phyloP scores from a whole-genome alignment of 2,113 vertebrate species.

The Onychostruthus taczanowskii region DNA sequence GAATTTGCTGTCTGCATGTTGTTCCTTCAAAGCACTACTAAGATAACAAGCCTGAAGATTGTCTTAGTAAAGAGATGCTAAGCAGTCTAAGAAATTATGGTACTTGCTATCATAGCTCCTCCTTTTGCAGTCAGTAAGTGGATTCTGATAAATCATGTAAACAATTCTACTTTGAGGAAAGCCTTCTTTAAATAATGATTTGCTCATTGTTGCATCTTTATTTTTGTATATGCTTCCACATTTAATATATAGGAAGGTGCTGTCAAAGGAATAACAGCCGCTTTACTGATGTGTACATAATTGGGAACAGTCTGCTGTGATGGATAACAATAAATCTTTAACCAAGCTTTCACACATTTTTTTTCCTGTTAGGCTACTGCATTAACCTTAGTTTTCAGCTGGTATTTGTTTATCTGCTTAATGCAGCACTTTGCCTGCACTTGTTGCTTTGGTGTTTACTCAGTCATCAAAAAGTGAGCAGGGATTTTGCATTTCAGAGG shows the following conservation, averaged over 20 bases:
- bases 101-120: neutral
- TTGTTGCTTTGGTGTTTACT: neutral
- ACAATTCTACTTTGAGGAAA: neutral
- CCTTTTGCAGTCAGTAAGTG: neutral
- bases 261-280: neutral
- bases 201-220: neutral
- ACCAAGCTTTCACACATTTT: neutral
- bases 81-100: neutral
- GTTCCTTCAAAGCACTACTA: neutral
- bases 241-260: neutral
- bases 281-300: neutral
- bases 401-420: neutral
- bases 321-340: neutral
- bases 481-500: neutral
- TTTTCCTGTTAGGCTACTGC: neutral
- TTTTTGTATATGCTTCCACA: neutral
- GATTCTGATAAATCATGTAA: neutral
- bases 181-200: neutral
- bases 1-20: neutral
- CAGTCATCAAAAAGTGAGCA: neutral
- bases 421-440: neutral
- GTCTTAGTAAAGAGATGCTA: neutral
- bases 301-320: neutral
- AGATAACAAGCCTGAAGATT: neutral
- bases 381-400: neutral